A percentile compares a stretch with the other conserved stretches of the same genome.
Evolutionary conservation across 2,797 vertebrate genomes (phyloP).

Genomic region (Poeciliopsis infans): DNA sequence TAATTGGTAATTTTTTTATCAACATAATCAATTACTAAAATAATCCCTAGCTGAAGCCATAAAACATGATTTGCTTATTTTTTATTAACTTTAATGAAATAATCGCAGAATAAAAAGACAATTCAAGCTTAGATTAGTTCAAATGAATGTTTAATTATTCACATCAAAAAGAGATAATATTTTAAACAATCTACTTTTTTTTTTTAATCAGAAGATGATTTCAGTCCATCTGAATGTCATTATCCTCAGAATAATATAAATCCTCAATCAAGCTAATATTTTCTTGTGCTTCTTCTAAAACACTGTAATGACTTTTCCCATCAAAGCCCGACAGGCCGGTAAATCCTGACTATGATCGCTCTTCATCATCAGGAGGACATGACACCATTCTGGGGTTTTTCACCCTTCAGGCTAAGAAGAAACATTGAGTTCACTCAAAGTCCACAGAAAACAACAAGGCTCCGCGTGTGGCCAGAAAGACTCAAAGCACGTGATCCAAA

Average conservation of each 20-base stretch:
- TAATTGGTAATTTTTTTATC: too few relatives aligned
- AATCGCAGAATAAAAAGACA: slow-evolving; percentile 8
- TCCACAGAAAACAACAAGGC: neutral
- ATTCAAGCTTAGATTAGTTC: slow-evolving; percentile 21
- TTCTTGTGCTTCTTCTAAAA: slow-evolving; percentile 67
- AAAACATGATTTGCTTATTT: neutral
- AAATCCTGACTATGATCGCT: neutral
- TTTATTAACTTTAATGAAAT: neutral
- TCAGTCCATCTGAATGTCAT: slow-evolving; percentile 40
- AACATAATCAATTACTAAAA: neutral
- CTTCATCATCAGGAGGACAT: neutral
- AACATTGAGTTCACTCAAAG: neutral
- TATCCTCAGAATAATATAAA: slow-evolving; percentile 52
- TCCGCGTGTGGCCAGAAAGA: neutral
- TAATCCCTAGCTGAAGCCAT: neutral
- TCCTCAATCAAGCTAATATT: slow-evolving; percentile 44
- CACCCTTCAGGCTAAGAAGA: neutral
- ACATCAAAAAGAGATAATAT: slow-evolving; percentile 67
- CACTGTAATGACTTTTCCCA: slow-evolving; percentile 10
- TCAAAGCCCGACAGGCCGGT: neutral
- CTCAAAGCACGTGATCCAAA: neutral
- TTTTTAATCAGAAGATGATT: slow-evolving; percentile 41
- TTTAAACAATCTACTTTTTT: slow-evolving; percentile 70
- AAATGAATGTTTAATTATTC: slow-evolving; percentile 81
- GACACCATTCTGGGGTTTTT: neutral